Base-by-base conservation (phyloP, 2,113 vertebrate genomes). In the Coryphaenoides rupestris region DNA sequence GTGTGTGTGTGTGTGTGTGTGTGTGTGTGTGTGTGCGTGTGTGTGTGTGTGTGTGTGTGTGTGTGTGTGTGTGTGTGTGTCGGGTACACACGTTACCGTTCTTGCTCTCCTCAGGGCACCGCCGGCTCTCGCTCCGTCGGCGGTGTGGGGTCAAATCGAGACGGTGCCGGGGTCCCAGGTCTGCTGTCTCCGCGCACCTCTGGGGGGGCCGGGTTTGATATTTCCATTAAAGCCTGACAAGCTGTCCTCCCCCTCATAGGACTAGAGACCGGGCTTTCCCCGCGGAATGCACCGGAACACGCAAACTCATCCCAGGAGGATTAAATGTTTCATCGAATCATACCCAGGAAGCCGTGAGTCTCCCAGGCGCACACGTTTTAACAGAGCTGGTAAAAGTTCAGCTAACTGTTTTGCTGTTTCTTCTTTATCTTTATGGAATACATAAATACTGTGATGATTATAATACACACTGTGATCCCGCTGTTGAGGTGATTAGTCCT, bases 161-260 rank as follows among this genome's bases (percentile, higher is more conserved):
- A 17, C 26, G 54, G 49, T 47, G 19, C 61, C 57, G 60, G 55
- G 70, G 12, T 80, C 85, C 83, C 76, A 70, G 60, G 72, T 80
- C 83, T 80, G 75, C 80, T 77, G 77, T 80, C 83, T 82, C 72
- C 75, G 65, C 64, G 78, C 82, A 87, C 84, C 81, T n/a, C 47
- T n/a, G 55, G 58, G 24, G 80, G 75, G 80, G 75, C 85, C 68
- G 66, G n/a, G n/a, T 47, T 19, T 40, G 62, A 80, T 77, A 80
- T 84, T 88, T 85, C 76, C 84, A 87, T 88, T 82, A 82, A 76
- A 81, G 75, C 85, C 74, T 84, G 84, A 85, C 86, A 87, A 77
- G 45, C 79, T 16, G 17, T n/a, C 17, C 28, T 12, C 33, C 33
- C 33, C 82, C 84, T 79, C 83, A 45, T 68, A 68, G 78, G 85